Evolutionary conservation across 1,140 invertebrate species (phyloP).

Genomic region (Cyclina sinensis): DNA sequence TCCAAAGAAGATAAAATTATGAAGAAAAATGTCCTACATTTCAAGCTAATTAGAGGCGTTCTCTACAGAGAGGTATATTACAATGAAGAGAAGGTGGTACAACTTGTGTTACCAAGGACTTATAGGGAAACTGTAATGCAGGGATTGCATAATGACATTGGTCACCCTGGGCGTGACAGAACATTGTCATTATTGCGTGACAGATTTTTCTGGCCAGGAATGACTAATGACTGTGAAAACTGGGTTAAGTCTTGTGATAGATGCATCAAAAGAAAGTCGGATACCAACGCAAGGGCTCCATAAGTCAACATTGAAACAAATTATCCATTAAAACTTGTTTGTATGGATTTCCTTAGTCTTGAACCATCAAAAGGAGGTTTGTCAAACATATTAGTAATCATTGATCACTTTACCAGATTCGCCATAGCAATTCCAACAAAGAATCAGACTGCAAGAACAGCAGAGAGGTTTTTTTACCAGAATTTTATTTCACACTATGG

Average conservation of each 20-base stretch:
- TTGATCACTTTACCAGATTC: conserved; percentile 11
- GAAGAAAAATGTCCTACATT: too few species aligned
- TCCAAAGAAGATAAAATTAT: too few species aligned
- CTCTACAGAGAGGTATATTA: too few species aligned
- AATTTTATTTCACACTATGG: conserved; percentile 54
- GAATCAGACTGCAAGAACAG: conserved; percentile 66
- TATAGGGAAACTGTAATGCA: too few species aligned
- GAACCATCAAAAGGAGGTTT: background rate
- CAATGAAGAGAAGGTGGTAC: too few species aligned
- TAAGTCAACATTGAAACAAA: conserved; percentile 29
- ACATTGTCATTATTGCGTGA: too few species aligned
- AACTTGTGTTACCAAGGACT: too few species aligned
- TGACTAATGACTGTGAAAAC: too few species aligned
- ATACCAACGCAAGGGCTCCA: background rate
- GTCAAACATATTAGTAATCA: background rate
- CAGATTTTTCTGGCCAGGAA: too few species aligned
- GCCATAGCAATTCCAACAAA: conserved; percentile 58
- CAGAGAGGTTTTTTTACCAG: conserved; percentile 27
- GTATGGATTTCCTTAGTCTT: background rate
- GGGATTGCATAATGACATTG: too few species aligned
- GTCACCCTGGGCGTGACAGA: too few species aligned
- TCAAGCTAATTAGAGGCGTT: too few species aligned
- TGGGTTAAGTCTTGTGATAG: background rate
- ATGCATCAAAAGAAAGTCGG: conserved; percentile 28
- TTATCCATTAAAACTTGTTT: conserved; percentile 27